A percentile compares a stretch with the other conserved stretches of the same genome.
phyloP scores from a whole-genome alignment of 2,888 invertebrate genomes.

The Pachydiplax longipennis region DNA sequence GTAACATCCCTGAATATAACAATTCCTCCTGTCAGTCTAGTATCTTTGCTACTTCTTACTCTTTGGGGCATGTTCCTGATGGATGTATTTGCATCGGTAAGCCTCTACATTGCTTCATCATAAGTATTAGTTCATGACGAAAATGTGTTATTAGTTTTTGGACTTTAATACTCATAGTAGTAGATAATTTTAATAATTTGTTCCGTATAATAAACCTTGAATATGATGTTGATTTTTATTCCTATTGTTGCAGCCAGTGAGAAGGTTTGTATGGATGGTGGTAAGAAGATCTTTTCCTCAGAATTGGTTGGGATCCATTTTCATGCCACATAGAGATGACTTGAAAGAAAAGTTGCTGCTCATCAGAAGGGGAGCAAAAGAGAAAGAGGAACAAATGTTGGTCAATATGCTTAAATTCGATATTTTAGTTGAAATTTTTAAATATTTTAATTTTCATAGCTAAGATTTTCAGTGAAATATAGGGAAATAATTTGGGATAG shows the following conservation, averaged over 20 bases:
- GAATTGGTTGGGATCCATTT: background rate
- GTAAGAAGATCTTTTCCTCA: background rate
- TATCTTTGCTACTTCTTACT: background rate
- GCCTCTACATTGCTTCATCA: background rate
- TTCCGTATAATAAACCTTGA: background rate
- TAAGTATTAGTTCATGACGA: background rate
- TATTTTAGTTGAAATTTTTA: too few relatives aligned
- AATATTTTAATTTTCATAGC: too few relatives aligned
- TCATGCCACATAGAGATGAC: background rate
- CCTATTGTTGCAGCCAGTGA: background rate
- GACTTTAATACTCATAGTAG: background rate
- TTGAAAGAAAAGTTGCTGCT: background rate
- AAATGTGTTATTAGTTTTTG: background rate
- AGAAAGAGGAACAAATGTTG: background rate
- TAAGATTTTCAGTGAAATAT: background rate
- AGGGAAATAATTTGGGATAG: background rate
- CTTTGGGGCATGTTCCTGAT: background rate
- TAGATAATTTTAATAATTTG: background rate
- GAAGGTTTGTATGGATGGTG: slow-evolving; percentile 11
- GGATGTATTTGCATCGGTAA: slow-evolving; percentile 1
- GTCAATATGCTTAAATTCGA: background rate
- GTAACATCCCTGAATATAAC: background rate
- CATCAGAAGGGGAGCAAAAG: slow-evolving; percentile 7
- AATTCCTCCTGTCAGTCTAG: background rate
- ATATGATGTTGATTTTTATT: background rate